Evolutionary conservation across 1,140 invertebrate genomes (phyloP).

Genomic region (Wasmannia auropunctata): DNA sequence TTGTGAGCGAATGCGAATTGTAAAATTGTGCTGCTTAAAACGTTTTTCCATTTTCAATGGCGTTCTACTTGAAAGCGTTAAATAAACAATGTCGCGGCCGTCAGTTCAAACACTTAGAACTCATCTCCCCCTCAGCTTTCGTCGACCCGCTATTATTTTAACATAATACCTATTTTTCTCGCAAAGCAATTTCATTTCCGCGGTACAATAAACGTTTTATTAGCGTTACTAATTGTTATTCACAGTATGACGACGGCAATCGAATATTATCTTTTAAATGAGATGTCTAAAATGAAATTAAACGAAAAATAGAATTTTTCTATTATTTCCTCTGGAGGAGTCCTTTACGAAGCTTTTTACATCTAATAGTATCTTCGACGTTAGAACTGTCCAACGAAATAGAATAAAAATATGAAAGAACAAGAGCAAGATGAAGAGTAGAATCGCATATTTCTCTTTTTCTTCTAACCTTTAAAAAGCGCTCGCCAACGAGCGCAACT

Average conservation of each 20-base stretch:
- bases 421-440: conserved; percentile 16
- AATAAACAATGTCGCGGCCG: conserved; percentile 9
- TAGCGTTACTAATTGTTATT: background rate
- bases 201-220: background rate
- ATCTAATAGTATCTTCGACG: conserved; percentile 6
- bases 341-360: background rate
- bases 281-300: background rate
- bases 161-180: conserved; percentile 10
- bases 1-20: background rate
- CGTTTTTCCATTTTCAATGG: background rate
- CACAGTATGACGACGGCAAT: background rate
- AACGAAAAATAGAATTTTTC: background rate
- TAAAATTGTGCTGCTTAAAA: conserved; percentile 2
- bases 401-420: conserved; percentile 43
- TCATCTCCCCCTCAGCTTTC: background rate
- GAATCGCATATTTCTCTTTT: conserved; percentile 34
- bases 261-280: background rate
- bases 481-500: conserved; percentile 43
- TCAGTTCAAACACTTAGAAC: background rate
- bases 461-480: conserved; percentile 44
- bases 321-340: background rate
- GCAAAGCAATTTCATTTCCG: background rate
- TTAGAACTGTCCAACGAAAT: conserved; percentile 2
- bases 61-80: background rate
- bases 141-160: background rate